Evolutionary conservation across 2,113 vertebrate species (phyloP), one percentile per base, ranked within the genome.

Genomic region (Camelus bactrianus): DNA sequence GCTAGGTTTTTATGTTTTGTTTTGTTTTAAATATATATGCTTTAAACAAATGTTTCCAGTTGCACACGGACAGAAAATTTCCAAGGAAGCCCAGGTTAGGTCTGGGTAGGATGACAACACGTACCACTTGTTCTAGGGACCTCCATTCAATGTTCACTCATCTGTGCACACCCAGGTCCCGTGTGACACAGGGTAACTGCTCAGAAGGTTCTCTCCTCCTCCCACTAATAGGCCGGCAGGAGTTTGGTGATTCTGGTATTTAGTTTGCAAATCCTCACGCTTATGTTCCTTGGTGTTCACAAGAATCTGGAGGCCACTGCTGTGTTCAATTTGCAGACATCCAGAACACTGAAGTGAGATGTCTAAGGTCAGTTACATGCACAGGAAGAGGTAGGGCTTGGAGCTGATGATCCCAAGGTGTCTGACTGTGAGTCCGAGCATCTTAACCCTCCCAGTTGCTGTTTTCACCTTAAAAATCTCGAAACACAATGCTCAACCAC

Each of bases 181-280:
- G 8, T 16, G 48, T 64, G 93, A 28, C 13, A 38, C 19, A 19
- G 0, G 30, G 46, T 20, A 46, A n/a, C 73, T 76, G n/a, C 75
- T 93, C 64, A 32, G 35, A 48, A 89, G 77, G 65, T 22, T 9
- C 35, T 93, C 19, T 32, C 7, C 35, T 93, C 32, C 26, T 85
- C 17, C 16, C 48, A 3, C 30, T 28, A 48, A 28, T 3, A 42
- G 32, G 16, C 10, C 6, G 22, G 72, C 14, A 19, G 19, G 62
- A 88, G 62, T 32, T 89, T 73, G 48, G 22, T 50, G 77, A 80
- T 89, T 89, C 62, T 79, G 42, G 73, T 35, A 91, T 85, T 88
- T 76, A 46, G 52, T 19, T 67, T 84, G 22, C 1, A 67, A 77
- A 54, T 79, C 24, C 54, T 72, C 22, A 8, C 15, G 0, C 32